A percentile compares a stretch with the other conserved stretches of the same genome.
Conservation (phyloP, 2,797 vertebrate genomes). For the Triplophysa yarkandensis region DNA sequence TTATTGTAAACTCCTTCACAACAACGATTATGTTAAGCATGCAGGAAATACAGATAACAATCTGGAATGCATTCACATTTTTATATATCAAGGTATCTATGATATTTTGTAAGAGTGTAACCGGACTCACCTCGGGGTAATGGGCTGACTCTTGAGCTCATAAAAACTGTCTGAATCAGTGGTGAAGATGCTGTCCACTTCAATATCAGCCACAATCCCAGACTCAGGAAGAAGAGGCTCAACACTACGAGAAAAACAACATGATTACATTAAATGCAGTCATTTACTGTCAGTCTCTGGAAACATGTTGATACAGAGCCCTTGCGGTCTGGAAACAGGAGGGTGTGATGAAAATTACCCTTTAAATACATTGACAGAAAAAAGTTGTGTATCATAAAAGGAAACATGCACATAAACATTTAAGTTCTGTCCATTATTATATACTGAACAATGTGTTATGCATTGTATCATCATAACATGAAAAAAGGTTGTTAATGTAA, state of each 20-base stretch:
- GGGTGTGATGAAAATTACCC: neutral
- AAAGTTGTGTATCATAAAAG: neutral
- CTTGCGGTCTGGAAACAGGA: conserved; percentile 4
- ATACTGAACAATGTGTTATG: neutral
- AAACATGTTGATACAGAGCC: conserved; percentile 10
- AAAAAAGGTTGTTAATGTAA: neutral
- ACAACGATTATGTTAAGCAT: neutral
- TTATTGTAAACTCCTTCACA: neutral
- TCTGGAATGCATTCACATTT: neutral
- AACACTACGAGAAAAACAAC: conserved; percentile 69
- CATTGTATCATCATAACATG: neutral
- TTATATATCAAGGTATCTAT: neutral
- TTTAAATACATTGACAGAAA: conserved; percentile 8
- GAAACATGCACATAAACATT: neutral
- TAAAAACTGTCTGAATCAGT: conserved; percentile 81
- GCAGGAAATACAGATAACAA: conserved; percentile 14
- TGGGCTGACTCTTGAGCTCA: conserved; percentile 87
- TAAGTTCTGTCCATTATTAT: neutral
- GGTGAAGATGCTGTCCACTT: conserved; percentile 77
- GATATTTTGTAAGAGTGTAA: neutral
- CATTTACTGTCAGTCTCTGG: conserved; percentile 9
- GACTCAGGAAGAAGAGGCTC: conserved; percentile 82
- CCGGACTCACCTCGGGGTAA: conserved; percentile 70
- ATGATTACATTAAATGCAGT: neutral
- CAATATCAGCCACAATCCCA: conserved; percentile 88